Percentiles rank a stretch among this genome's conserved stretches.
Evolutionary conservation across 2,888 invertebrate species (phyloP).

Genomic region (Acrobeloides nanus): DNA sequence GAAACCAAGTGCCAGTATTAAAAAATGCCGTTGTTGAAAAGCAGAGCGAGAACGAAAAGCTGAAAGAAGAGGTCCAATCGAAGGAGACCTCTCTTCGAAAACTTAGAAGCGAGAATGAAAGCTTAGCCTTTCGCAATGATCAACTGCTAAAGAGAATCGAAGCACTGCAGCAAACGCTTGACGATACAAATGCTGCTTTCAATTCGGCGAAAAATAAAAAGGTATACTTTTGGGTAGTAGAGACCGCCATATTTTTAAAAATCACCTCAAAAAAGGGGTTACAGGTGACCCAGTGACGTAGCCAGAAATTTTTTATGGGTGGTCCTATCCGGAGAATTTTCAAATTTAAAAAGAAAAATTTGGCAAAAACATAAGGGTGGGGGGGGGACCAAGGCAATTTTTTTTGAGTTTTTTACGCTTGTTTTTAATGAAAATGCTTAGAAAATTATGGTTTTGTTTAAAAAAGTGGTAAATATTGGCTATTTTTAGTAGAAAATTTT

Average conservation of each 20-base stretch:
- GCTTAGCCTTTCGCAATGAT: conserved; percentile 81
- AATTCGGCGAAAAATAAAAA: conserved; percentile 25
- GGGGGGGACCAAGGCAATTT: too few relatives aligned
- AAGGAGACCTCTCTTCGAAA: conserved; percentile 67
- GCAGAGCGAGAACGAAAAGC: conserved; percentile 69
- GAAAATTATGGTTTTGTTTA: too few relatives aligned
- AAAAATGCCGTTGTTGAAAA: conserved; percentile 88
- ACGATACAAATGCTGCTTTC: conserved; percentile 19
- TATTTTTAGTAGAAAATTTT: too few relatives aligned
- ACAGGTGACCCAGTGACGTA: too few relatives aligned
- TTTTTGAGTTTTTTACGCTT: too few relatives aligned
- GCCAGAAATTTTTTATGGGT: too few relatives aligned
- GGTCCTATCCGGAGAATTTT: too few relatives aligned
- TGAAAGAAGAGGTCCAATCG: conserved; percentile 62
- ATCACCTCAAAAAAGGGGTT: too few relatives aligned
- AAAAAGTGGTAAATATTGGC: too few relatives aligned
- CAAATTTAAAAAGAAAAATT: too few relatives aligned
- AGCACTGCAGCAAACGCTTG: conserved; percentile 70
- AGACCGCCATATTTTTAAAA: not conserved
- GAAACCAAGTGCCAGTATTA: conserved; percentile 81
- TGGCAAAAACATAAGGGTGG: too few relatives aligned
- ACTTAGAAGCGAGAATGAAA: conserved; percentile 70
- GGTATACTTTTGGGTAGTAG: conserved; percentile 7
- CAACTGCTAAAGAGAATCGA: conserved; percentile 83
- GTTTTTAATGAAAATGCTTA: too few relatives aligned